Evolutionary conservation across 2,113 vertebrate species (phyloP).

Genomic region (Cygnus buccinator): DNA sequence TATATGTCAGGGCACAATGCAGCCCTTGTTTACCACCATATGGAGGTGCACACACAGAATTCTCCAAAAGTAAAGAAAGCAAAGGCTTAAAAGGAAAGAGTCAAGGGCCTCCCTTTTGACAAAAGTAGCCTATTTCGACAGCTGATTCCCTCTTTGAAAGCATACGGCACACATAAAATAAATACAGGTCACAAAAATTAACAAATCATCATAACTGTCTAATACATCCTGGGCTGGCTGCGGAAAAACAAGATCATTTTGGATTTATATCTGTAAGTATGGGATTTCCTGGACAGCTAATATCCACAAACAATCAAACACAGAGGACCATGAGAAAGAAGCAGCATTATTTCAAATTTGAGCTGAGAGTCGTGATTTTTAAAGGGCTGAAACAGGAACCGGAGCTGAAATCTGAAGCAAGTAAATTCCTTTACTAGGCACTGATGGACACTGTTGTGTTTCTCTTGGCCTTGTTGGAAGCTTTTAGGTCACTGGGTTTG

Average conservation of each 20-base stretch:
- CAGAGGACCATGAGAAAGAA: constrained; percentile 73
- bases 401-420: constrained; percentile 78
- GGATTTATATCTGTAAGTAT: constrained; percentile 83
- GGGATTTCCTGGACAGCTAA: constrained; percentile 86
- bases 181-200: constrained; percentile 82
- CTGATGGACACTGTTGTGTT: constrained; percentile 78
- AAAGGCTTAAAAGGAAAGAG: constrained; percentile 71
- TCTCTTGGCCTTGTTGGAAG: constrained; percentile 71
- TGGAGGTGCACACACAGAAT: constrained; percentile 69
- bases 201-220: constrained; percentile 83
- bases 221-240: constrained; percentile 80
- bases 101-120: constrained; percentile 70
- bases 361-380: constrained; percentile 79
- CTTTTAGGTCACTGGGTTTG: constrained; percentile 73
- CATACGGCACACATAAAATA: constrained; percentile 79
- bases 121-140: constrained; percentile 76
- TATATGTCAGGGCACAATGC: constrained; percentile 74
- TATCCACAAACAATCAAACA: constrained; percentile 84
- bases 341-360: constrained; percentile 80
- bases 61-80: constrained; percentile 68
- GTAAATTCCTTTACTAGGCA: constrained; percentile 76
- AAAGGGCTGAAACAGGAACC: constrained; percentile 79
- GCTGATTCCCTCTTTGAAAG: constrained; percentile 74
- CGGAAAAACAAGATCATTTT: constrained; percentile 83
- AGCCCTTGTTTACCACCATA: constrained; percentile 77